Conservation (phyloP, 2,113 vertebrate genomes). For the Percina caprodes region DNA sequence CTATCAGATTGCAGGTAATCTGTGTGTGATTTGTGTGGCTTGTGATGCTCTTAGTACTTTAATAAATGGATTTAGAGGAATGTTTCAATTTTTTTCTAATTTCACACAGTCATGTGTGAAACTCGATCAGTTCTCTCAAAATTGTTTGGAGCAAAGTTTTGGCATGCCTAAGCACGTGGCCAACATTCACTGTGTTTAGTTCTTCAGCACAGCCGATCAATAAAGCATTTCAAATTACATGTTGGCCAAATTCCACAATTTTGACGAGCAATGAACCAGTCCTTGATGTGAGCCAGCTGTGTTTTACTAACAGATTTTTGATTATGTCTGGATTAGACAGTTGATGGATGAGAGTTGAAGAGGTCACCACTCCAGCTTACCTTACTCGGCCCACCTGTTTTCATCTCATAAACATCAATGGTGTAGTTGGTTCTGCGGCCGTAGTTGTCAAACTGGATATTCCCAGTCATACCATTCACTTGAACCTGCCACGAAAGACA, state of each 20-base stretch:
- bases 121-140: conserved; percentile 4
- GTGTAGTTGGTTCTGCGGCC: conserved; percentile 98
- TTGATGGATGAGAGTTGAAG: conserved; percentile 31
- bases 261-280: conserved; percentile 31
- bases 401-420: conserved; percentile 98
- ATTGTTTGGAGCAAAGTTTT: not conserved
- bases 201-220: conserved; percentile 24
- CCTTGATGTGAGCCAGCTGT: conserved; percentile 46
- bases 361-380: conserved; percentile 81
- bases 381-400: conserved; percentile 92
- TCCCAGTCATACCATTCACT: conserved; percentile 98
- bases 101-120: not conserved
- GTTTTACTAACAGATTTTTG: conserved; percentile 30
- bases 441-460: conserved; percentile 98
- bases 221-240: conserved; percentile 27
- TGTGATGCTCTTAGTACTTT: conserved; percentile 39
- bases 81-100: conserved; percentile 6
- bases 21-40: conserved; percentile 60
- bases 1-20: conserved; percentile 47
- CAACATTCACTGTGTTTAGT: conserved; percentile 13
- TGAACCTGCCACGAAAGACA: conserved; percentile 87
- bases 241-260: conserved; percentile 15
- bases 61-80: conserved; percentile 22
- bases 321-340: conserved; percentile 24
- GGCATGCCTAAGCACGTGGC: conserved; percentile 32